Evolutionary conservation across 2,888 invertebrate genomes (phyloP).

Genomic region (Caenorhabditis plicata): DNA sequence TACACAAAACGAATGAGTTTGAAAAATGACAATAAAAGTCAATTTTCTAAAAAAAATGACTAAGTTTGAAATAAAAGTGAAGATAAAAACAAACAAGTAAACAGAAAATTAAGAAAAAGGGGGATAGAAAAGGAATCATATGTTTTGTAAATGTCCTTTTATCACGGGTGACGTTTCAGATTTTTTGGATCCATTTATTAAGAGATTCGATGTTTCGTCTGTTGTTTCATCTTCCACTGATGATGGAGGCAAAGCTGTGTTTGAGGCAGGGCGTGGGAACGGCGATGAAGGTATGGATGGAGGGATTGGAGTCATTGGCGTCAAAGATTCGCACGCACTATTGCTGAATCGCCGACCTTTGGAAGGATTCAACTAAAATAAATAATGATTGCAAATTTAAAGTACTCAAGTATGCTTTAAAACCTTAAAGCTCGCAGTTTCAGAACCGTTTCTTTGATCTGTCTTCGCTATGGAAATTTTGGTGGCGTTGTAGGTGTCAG

Average conservation of each 20-base stretch:
- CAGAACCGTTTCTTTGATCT: conserved; percentile 5
- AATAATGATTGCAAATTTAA: neutral
- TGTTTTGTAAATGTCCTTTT: conserved; percentile 28
- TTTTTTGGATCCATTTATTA: conserved; percentile 15
- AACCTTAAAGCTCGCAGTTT: neutral
- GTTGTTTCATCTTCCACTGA: conserved; percentile 21
- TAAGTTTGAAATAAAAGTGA: no score
- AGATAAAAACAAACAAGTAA: no score
- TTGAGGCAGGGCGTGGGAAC: no score
- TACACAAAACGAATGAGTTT: no score
- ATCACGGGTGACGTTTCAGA: conserved; percentile 11
- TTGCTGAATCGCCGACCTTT: conserved; percentile 32
- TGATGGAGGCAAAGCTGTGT: conserved; percentile 21
- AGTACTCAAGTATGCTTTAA: neutral
- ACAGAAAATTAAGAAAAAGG: no score
- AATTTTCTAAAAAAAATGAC: no score
- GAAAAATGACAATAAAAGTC: no score
- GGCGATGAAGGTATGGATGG: conserved; percentile 28
- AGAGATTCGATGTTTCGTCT: conserved; percentile 33
- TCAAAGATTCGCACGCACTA: conserved; percentile 22
- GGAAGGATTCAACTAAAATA: conserved; percentile 28
- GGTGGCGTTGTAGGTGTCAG: conserved; percentile 46
- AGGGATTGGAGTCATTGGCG: conserved; percentile 26
- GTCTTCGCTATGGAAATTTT: conserved; percentile 39
- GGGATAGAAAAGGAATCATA: conserved; percentile 7